A percentile compares a stretch with the other conserved stretches of the same genome.
These are phyloP conservation scores for Parelbella ahira DNA, from an alignment of 2,888 invertebrate species.

Conservation along the genomic window DNA sequence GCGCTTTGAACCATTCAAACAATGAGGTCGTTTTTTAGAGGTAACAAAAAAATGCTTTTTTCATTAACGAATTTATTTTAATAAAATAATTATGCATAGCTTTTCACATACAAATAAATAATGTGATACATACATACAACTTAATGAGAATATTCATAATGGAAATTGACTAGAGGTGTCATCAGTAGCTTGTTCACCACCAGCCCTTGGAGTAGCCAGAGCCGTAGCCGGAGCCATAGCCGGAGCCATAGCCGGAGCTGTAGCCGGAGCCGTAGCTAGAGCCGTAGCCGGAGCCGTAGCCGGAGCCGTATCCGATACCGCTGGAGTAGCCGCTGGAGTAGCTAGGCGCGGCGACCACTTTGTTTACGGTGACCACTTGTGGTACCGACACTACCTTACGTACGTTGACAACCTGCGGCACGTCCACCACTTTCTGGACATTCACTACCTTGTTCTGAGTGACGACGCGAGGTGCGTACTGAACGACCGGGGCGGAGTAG, in stretches of 20 bases:
- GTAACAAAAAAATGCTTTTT: no score
- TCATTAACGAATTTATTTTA: no score
- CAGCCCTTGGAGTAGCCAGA: slow-evolving; percentile 31
- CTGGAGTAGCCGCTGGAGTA: slow-evolving; percentile 28
- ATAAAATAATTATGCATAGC: no score
- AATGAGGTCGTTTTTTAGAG: no score
- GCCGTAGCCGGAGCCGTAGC: slow-evolving; percentile 26
- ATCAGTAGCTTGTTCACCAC: no score
- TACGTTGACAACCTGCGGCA: slow-evolving; percentile 45
- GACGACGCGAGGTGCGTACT: slow-evolving; percentile 36
- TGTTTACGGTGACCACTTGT: slow-evolving; percentile 53
- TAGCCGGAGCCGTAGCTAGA: slow-evolving; percentile 29
- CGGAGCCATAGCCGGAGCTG: slow-evolving; percentile 29
- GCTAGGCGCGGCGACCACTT: slow-evolving; percentile 44
- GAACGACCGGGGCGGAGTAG: slow-evolving; percentile 28
- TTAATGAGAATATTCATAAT: no score
- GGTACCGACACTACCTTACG: slow-evolving; percentile 50
- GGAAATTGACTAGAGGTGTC: no score
- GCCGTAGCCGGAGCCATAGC: slow-evolving; percentile 29
- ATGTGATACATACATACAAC: no score
- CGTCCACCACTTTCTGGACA: slow-evolving; percentile 41
- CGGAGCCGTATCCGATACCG: slow-evolving; percentile 27
- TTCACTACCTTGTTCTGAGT: slow-evolving; percentile 48
- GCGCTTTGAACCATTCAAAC: no score
- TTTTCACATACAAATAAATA: no score